Percentiles rank a stretch among this genome's conserved stretches.
phyloP scores from a whole-genome alignment of 2,888 invertebrate species.

The Drosophila bunnanda region DNA sequence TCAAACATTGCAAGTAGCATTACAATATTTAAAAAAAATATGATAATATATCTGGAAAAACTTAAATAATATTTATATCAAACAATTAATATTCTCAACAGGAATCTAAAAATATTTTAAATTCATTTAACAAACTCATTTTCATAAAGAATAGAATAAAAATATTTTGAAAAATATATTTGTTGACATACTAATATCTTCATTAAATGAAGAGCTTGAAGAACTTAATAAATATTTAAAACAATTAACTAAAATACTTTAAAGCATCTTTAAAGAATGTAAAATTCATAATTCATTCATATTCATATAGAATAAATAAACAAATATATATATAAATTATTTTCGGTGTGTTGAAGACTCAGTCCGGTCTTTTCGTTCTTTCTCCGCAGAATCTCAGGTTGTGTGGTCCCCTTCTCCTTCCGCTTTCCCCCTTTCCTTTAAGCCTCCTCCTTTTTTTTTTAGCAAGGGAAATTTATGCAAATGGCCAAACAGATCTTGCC shows the following conservation, averaged over 20 bases:
- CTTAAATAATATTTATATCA: too few species aligned
- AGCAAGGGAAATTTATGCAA: conserved; percentile 78
- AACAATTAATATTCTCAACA: not conserved
- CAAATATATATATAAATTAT: too few species aligned
- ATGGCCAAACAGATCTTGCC: conserved; percentile 49
- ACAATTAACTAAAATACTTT: too few species aligned
- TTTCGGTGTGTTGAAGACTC: conserved; percentile 6
- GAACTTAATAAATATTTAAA: not conserved
- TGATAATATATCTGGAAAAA: too few species aligned
- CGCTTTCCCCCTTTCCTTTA: conserved; percentile 7
- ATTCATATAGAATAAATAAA: too few species aligned
- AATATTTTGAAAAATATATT: not conserved
- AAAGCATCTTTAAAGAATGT: not conserved
- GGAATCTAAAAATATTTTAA: not conserved
- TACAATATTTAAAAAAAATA: too few species aligned
- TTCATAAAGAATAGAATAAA: not conserved
- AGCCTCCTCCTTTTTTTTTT: conserved; percentile 15
- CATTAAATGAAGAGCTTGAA: not conserved
- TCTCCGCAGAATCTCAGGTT: conserved; percentile 27
- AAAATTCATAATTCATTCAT: too few species aligned
- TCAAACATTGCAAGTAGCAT: too few species aligned
- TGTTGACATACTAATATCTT: not conserved
- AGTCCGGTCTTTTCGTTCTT: conserved; percentile 22
- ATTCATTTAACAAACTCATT: not conserved
- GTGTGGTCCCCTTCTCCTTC: conserved; percentile 30